phyloP scores from a whole-genome alignment of 2,888 invertebrate genomes.

The Brachyptera risi region DNA sequence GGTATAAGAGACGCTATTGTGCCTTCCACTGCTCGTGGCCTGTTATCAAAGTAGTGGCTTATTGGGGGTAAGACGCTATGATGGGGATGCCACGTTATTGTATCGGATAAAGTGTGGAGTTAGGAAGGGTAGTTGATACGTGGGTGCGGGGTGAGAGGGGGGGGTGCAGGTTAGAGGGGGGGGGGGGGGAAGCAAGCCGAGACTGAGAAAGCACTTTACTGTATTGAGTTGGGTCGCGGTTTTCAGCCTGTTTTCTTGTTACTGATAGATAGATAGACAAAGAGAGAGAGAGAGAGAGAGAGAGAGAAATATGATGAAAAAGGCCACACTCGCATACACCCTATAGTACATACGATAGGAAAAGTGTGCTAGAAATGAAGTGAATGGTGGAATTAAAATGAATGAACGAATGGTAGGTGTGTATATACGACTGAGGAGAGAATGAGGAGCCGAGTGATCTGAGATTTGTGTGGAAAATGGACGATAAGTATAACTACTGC shows the following conservation, averaged over 20 bases:
- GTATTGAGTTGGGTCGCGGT: slow-evolving; percentile 45
- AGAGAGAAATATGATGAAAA: neutral
- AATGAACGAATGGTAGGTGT: neutral
- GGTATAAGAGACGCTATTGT: neutral
- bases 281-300: slow-evolving; percentile 2
- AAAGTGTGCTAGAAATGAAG: too few species aligned
- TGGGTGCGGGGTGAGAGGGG: slow-evolving; percentile 13
- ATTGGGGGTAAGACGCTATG: too few species aligned
- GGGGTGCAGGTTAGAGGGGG: neutral
- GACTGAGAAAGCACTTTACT: slow-evolving; percentile 44
- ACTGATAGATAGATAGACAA: neutral
- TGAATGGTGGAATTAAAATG: neutral
- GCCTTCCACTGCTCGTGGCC: neutral
- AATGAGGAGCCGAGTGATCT: too few species aligned
- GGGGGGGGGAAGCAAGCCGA: neutral
- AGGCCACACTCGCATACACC: too few species aligned
- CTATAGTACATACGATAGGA: too few species aligned
- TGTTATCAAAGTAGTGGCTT: slow-evolving; percentile 3
- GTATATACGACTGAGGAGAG: neutral
- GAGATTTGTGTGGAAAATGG: too few species aligned
- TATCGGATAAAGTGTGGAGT: slow-evolving; percentile 25
- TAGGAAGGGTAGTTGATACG: slow-evolving; percentile 18
- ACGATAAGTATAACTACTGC: too few species aligned
- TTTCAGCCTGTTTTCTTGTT: slow-evolving; percentile 20
- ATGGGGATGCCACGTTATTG: slow-evolving; percentile 17